A percentile compares a stretch with the other conserved stretches of the same genome.
These are phyloP conservation scores for Dolichotis patagonum DNA, from an alignment of 2,113 vertebrate genomes.

Conservation along the genomic window DNA sequence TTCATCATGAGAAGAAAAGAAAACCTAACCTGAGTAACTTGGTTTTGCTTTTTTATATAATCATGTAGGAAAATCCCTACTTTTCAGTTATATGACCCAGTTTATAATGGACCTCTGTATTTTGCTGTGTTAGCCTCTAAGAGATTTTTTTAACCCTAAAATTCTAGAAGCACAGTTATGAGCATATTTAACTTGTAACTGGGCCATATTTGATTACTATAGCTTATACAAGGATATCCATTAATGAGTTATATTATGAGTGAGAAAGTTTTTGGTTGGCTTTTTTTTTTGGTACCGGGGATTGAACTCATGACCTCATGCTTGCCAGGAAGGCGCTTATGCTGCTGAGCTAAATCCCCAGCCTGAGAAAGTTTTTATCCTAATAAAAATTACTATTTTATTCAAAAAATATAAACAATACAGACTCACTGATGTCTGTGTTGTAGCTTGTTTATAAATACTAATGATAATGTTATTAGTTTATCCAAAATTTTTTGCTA, in stretches of 20 bases:
- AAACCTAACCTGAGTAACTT: constrained; percentile 24
- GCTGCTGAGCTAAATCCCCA: no score
- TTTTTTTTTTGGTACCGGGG: no score
- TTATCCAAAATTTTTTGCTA: not conserved
- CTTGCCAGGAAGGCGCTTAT: no score
- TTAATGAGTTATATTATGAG: not conserved
- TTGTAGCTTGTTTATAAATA: not conserved
- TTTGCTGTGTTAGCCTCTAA: not conserved
- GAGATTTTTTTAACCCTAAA: not conserved
- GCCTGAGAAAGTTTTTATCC: not conserved
- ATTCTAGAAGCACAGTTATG: constrained; percentile 17
- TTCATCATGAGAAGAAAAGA: constrained; percentile 44
- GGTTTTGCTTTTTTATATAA: not conserved
- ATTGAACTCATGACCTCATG: no score
- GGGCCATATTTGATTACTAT: not conserved
- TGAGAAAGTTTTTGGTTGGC: not conserved
- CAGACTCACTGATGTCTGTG: not conserved
- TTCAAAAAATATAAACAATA: not conserved
- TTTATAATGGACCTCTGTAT: not conserved
- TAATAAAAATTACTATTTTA: constrained; percentile 29
- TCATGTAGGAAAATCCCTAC: not conserved
- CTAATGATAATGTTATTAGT: not conserved
- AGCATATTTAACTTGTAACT: not conserved
- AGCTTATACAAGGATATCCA: not conserved
- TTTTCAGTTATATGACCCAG: constrained; percentile 2